Evolutionary conservation across 2,113 vertebrate species (phyloP).

Genomic region (Zosterops lateralis): DNA sequence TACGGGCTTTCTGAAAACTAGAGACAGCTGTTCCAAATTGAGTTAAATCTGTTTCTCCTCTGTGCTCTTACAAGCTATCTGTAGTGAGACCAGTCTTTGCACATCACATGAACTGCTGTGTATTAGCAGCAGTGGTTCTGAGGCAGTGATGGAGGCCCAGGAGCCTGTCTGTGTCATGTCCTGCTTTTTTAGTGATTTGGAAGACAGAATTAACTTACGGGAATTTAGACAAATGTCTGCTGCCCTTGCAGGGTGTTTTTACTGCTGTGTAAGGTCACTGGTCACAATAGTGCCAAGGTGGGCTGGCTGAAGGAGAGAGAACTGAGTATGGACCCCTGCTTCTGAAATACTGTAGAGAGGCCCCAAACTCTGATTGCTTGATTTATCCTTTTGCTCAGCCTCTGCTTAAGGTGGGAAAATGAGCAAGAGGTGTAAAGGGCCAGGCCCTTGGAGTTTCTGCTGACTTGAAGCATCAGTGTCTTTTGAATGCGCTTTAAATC

Average conservation of each 20-base stretch:
- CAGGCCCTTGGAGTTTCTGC: background rate
- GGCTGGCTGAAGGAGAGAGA: background rate
- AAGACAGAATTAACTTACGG: background rate
- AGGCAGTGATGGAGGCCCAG: background rate
- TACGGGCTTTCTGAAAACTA: background rate
- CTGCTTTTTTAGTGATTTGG: fast-evolving
- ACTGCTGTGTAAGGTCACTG: background rate
- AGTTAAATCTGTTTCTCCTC: background rate
- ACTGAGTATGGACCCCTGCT: background rate
- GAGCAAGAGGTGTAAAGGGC: background rate
- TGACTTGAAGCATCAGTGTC: background rate
- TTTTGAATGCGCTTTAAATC: background rate
- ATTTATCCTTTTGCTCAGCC: background rate
- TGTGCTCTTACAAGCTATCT: background rate
- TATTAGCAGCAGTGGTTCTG: background rate
- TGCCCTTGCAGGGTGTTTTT: background rate
- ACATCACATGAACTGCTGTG: fast-evolving
- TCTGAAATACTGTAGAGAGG: background rate
- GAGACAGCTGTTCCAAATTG: background rate
- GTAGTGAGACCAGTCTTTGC: background rate
- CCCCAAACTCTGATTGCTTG: background rate
- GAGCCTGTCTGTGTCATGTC: background rate
- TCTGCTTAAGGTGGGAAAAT: background rate
- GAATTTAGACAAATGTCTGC: background rate
- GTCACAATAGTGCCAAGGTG: background rate